A percentile compares a stretch with the other conserved stretches of the same genome.
phyloP scores from a whole-genome alignment of 2,797 vertebrate species.

The Uromys caudimaculatus region DNA sequence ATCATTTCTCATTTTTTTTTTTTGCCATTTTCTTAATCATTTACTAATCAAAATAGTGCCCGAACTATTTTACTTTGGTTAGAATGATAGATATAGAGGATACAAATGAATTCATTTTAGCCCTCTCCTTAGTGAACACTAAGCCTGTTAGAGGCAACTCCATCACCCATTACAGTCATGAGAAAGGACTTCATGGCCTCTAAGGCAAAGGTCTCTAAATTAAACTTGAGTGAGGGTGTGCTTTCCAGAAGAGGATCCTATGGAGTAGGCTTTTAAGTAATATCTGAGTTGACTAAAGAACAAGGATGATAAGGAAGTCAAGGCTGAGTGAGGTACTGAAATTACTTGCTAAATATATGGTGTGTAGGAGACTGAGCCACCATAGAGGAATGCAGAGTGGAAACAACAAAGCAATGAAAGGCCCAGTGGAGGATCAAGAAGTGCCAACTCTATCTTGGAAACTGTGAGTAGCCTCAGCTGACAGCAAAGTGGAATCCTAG shows the following conservation, averaged over 20 bases:
- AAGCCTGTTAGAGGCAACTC: neutral
- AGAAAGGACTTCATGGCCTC: neutral
- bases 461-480: neutral
- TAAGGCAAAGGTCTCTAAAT: neutral
- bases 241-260: neutral
- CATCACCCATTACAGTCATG: neutral
- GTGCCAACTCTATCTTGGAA: slow-evolving; percentile 1
- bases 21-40: neutral
- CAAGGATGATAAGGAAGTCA: fast-evolving
- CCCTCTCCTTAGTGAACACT: neutral
- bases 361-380: neutral
- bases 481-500: neutral
- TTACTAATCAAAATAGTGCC: slow-evolving; percentile 23
- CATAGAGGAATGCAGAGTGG: neutral
- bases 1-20: slow-evolving; percentile 4
- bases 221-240: neutral
- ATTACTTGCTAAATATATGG: neutral
- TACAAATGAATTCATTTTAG: neutral
- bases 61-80: neutral
- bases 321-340: neutral
- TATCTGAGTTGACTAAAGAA: neutral
- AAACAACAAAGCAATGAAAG: neutral
- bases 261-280: neutral
- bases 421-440: neutral
- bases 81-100: neutral